Conservation (phyloP, 2,797 vertebrate genomes). For the Muraenolepis orangiensis region DNA sequence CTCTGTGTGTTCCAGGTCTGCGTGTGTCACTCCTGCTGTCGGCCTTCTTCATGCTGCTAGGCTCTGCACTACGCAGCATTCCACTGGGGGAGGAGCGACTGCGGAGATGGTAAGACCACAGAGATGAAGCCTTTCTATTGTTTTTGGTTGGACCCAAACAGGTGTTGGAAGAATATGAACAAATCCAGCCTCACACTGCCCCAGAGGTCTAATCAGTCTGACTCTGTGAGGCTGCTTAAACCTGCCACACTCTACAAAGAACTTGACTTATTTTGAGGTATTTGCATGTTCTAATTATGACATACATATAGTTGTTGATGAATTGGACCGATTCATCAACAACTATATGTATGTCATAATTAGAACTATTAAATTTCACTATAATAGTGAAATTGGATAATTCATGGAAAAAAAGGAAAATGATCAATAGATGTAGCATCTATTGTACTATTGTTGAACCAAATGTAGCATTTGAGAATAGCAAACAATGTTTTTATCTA, state of each 20-base stretch:
- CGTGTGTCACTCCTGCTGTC: conserved; percentile 88
- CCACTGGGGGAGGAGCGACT: conserved; percentile 79
- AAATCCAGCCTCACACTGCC: no score
- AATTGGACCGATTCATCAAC: background rate
- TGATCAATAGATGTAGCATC: no score
- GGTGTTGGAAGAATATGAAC: background rate
- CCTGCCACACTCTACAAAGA: no score
- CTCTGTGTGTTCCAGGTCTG: conserved; percentile 74
- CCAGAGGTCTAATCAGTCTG: no score
- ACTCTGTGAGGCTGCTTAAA: no score
- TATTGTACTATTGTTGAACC: no score
- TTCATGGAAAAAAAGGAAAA: background rate
- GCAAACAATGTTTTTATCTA: background rate
- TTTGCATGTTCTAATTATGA: background rate
- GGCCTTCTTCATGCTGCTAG: conserved; percentile 86
- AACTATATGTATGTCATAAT: background rate
- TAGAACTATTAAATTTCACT: no score
- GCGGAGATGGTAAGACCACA: conserved; percentile 83
- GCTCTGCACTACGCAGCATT: conserved; percentile 82
- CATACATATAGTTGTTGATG: no score
- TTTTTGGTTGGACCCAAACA: background rate
- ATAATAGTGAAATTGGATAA: background rate
- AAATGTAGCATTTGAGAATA: conserved; percentile 1
- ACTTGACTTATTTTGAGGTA: background rate
- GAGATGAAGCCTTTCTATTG: background rate